Evolutionary conservation across 2,797 vertebrate species (phyloP), one percentile per base, ranked within the genome.

Genomic region (Chaenodraco wilsoni): DNA sequence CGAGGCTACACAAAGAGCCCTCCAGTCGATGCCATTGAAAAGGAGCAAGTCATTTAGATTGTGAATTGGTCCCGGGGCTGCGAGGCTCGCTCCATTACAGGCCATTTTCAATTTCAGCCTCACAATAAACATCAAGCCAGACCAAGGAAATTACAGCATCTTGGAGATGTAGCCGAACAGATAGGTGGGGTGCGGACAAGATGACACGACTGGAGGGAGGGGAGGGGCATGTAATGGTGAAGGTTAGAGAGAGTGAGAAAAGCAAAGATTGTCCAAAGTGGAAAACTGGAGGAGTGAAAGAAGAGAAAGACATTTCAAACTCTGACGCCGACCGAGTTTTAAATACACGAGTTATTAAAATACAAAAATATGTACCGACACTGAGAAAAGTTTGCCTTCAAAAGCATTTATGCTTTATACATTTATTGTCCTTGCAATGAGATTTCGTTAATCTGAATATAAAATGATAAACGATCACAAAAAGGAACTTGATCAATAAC

Each of bases 21-120:
- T 96, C 96, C 96, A 96, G 96, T 97, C 96, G 94, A 98, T 96
- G 96, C 96, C 96, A 96, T 96, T 98, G 97, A 98, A 95, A 98
- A 97, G 96, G 96, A 97, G 96, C 96, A 97, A 98, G 96, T 99
- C 97, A 99, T 99, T 99, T 98, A 99, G 97, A 99, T 98, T 98
- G 96, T 97, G 97, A 98, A 99, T 98, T 98, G 97, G 97, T 97
- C 96, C 95, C 93, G 95, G 87, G 96, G 96, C 95, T 97, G 96
- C 95, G 94, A 96, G 95, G 96, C 97, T 98, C 96, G 96, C 97
- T 99, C 97, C 98, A 99, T 99, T 99, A 99, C 97, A 93, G 95
- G 96, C 97, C 97, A 99, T 98, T 99, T 99, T 99, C 98, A 99
- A 99, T 99, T 98, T 98, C 97, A 97, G 96, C 96, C 95, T 96